A percentile compares a stretch with the other conserved stretches of the same genome.
These are phyloP conservation scores for Hydrotaea cyrtoneurina DNA, from an alignment of 2,888 invertebrate genomes.

Conservation along the genomic window DNA sequence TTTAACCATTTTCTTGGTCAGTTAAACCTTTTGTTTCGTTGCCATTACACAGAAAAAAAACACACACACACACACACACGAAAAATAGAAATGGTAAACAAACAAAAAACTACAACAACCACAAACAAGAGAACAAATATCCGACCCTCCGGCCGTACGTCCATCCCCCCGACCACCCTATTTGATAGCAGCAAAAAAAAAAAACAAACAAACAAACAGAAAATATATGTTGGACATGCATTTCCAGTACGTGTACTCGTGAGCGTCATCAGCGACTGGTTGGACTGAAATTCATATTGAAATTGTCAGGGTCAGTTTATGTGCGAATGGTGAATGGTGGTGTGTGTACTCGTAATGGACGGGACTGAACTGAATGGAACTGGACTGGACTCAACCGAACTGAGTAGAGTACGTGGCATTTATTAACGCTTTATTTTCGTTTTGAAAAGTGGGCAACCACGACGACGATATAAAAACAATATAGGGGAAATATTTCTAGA, in stretches of 20 bases:
- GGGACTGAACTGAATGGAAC: background rate
- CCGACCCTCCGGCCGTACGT: background rate
- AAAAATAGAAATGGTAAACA: too few species aligned
- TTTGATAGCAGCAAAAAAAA: too few species aligned
- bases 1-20: slow-evolving; percentile 42
- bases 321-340: background rate
- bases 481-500: slow-evolving; percentile 32
- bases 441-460: background rate
- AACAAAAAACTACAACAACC: too few species aligned
- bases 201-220: too few species aligned
- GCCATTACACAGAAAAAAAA: background rate
- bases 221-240: slow-evolving; percentile 13
- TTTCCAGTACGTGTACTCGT: background rate
- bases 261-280: slow-evolving; percentile 22
- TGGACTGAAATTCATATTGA: slow-evolving; percentile 23
- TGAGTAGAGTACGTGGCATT: slow-evolving; percentile 23
- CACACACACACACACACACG: background rate
- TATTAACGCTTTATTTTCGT: background rate
- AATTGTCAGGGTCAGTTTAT: slow-evolving; percentile 55
- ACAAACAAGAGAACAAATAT: background rate
- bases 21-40: slow-evolving; percentile 1
- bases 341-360: too few species aligned
- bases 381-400: background rate
- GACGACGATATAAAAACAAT: background rate
- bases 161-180: background rate